Conservation (phyloP, 2,888 invertebrate genomes). For the Acleris literana region DNA sequence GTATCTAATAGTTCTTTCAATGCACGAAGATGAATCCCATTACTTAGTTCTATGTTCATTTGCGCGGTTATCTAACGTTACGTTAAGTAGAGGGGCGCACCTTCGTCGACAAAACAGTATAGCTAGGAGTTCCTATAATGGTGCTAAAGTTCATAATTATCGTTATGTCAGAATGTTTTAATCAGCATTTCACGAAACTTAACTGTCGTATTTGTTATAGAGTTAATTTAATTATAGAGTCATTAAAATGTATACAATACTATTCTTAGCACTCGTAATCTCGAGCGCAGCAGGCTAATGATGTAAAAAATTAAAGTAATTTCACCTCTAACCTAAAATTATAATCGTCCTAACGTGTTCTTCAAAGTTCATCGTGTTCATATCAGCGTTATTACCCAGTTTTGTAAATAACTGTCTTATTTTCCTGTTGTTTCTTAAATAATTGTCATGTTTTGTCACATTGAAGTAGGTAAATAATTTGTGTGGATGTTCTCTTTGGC, state of each 20-base stretch:
- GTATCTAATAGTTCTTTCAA: neutral
- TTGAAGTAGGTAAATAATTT: slow-evolving; percentile 24
- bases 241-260: no score
- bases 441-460: slow-evolving; percentile 22
- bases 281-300: no score
- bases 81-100: neutral
- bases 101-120: no score
- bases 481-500: slow-evolving; percentile 56
- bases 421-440: slow-evolving; percentile 18
- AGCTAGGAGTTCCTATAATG: no score
- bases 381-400: slow-evolving; percentile 12
- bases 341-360: neutral
- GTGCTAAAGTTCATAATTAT: no score
- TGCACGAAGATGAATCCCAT: no score
- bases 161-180: no score
- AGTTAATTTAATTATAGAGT: no score
- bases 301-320: neutral
- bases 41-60: neutral
- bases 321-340: neutral
- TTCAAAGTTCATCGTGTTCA: slow-evolving; percentile 28
- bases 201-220: no score
- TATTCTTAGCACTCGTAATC: no score
- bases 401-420: slow-evolving; percentile 31
- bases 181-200: no score
- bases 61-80: neutral